A percentile compares a stretch with the other conserved stretches of the same genome.
These are phyloP conservation scores for Enhydra lutris DNA, from an alignment of 2,113 vertebrate genomes.

Conservation along the genomic window DNA sequence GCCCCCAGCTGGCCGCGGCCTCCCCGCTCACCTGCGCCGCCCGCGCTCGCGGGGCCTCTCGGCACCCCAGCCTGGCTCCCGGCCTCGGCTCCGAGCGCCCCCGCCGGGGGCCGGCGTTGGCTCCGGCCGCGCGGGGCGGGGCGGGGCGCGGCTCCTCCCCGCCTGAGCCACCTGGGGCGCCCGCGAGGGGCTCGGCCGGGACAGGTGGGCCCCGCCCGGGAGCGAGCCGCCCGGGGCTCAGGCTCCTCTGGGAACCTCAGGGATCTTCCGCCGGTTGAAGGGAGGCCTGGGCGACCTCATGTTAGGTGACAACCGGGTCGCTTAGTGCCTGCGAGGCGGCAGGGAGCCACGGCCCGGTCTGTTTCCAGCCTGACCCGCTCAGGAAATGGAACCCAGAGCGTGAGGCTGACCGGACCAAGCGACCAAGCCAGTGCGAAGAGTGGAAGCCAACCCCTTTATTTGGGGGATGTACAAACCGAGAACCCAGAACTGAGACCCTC, in stretches of 20 bases:
- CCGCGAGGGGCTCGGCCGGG: not conserved
- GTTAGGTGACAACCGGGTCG: not conserved
- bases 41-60: not conserved
- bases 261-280: not conserved
- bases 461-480: not conserved
- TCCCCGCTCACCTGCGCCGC: conserved; percentile 23
- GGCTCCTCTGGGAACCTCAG: not conserved
- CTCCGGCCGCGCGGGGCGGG: conserved; percentile 45
- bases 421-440: not conserved
- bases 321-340: not conserved
- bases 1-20: not conserved
- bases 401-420: not conserved
- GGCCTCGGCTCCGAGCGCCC: not conserved
- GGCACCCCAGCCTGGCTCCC: not conserved
- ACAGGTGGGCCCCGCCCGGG: conserved; percentile 39
- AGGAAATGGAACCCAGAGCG: not conserved
- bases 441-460: not conserved
- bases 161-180: conserved; percentile 55
- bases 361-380: not conserved
- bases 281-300: not conserved
- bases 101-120: conserved; percentile 15
- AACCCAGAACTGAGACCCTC: not conserved
- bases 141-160: conserved; percentile 62
- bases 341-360: not conserved
- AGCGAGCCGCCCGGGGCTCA: not conserved